A percentile compares a stretch with the other conserved stretches of the same genome.
Conservation (phyloP, 2,888 invertebrate species). For the Sesamia inferens region DNA sequence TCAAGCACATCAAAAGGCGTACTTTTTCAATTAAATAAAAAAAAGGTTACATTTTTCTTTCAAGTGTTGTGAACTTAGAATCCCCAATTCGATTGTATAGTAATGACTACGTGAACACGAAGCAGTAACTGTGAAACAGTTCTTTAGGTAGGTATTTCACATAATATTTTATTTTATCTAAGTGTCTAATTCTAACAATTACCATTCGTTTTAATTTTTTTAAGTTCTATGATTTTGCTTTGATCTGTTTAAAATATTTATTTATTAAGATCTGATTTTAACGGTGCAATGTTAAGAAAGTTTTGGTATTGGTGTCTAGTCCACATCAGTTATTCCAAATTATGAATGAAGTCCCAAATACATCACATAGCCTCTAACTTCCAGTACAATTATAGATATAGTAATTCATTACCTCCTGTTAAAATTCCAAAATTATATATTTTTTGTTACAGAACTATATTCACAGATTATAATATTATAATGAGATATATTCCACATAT, state of each 20-base stretch:
- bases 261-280: constrained; percentile 84
- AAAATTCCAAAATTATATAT: constrained; percentile 84
- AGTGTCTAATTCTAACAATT: constrained; percentile 85
- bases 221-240: constrained; percentile 89
- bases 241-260: constrained; percentile 85
- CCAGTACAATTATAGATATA: constrained; percentile 80
- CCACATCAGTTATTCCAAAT: constrained; percentile 66
- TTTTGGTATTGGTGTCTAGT: constrained; percentile 67
- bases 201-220: constrained; percentile 82
- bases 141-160: constrained; percentile 84
- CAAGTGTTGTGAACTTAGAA: constrained; percentile 81
- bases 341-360: constrained; percentile 59
- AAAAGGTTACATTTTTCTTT: constrained; percentile 66
- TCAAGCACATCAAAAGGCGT: constrained; percentile 39
- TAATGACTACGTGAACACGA: constrained; percentile 71
- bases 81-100: constrained; percentile 76
- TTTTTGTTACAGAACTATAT: constrained; percentile 82
- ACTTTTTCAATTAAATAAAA: constrained; percentile 23
- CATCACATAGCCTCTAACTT: constrained; percentile 80
- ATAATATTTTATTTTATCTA: constrained; percentile 82
- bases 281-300: constrained; percentile 74
- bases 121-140: constrained; percentile 84
- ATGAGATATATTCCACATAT: constrained; percentile 76
- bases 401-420: constrained; percentile 84
- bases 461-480: constrained; percentile 80